Percentiles rank a stretch among this genome's conserved stretches.
phyloP scores from a whole-genome alignment of 2,797 vertebrate genomes.

The Thalassophryne amazonica region DNA sequence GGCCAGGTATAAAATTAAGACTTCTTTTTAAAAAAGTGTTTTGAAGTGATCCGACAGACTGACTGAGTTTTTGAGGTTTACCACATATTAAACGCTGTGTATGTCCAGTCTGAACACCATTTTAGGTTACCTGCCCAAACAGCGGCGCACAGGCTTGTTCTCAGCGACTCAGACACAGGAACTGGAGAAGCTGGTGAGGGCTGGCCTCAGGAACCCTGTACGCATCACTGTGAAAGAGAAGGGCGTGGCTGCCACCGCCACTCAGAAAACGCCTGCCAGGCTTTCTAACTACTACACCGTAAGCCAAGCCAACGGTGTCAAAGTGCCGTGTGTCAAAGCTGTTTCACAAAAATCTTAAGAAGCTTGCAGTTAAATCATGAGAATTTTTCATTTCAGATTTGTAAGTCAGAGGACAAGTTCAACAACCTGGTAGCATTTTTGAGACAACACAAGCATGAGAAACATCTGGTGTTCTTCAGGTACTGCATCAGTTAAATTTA shows the following conservation, averaged over 20 bases:
- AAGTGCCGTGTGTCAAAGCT: no score
- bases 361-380: rapidly evolving
- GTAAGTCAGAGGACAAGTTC: constrained; percentile 90
- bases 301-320: constrained; percentile 24
- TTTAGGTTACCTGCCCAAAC: constrained; percentile 88
- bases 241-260: constrained; percentile 78
- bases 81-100: no score
- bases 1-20: constrained; percentile 75
- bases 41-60: no score
- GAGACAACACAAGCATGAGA: constrained; percentile 87
- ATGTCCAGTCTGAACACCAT: constrained; percentile 89
- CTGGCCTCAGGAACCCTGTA: constrained; percentile 94
- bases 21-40: no score
- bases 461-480: constrained; percentile 96
- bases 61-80: no score
- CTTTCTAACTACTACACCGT: constrained; percentile 94
- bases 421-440: constrained; percentile 94
- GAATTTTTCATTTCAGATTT: constrained; percentile 75
- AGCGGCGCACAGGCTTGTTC: constrained; percentile 93
- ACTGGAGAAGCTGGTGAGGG: constrained; percentile 93
- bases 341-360: neutral
- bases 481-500: no score
- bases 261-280: constrained; percentile 89
- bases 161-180: constrained; percentile 98
- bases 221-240: constrained; percentile 95